Evolutionary conservation across 2,113 vertebrate species (phyloP).

Genomic region (Oenanthe oenanthe): DNA sequence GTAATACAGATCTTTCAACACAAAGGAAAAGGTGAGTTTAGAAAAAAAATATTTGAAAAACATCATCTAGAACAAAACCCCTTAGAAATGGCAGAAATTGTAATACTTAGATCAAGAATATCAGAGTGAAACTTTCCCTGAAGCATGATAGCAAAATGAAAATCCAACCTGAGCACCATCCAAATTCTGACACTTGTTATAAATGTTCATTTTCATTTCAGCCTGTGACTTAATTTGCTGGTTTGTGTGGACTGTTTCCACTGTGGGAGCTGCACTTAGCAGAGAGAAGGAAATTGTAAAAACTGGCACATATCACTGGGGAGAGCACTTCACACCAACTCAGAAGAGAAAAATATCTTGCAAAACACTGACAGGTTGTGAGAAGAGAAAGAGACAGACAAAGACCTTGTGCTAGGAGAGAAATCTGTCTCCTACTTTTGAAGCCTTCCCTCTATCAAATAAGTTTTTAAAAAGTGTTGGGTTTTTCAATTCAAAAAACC

Average conservation of each 20-base stretch:
- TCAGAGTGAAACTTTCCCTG: not conserved
- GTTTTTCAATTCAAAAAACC: not conserved
- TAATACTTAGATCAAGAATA: not conserved
- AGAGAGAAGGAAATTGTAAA: not conserved
- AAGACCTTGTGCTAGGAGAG: not conserved
- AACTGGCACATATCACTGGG: not conserved
- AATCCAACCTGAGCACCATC: not conserved
- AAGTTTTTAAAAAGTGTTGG: rapidly evolving
- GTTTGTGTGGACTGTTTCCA: not conserved
- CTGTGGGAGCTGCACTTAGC: not conserved
- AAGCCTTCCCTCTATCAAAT: not conserved
- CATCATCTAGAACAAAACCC: not conserved
- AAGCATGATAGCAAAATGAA: not conserved
- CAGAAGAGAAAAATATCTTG: not conserved
- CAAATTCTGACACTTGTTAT: not conserved
- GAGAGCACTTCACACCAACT: not conserved
- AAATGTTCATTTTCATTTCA: not conserved
- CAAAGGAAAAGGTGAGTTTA: not conserved
- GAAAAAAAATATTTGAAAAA: not conserved
- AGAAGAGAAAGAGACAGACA: not conserved
- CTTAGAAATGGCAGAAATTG: not conserved
- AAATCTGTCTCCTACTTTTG: not conserved
- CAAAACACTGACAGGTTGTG: not conserved
- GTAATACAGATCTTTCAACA: slow-evolving; percentile 81
- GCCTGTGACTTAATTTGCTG: not conserved